Percentiles rank a stretch among this genome's conserved stretches.
These are phyloP conservation scores for Holotrichia oblita DNA, from an alignment of 1,140 invertebrate species.

Conservation along the genomic window DNA sequence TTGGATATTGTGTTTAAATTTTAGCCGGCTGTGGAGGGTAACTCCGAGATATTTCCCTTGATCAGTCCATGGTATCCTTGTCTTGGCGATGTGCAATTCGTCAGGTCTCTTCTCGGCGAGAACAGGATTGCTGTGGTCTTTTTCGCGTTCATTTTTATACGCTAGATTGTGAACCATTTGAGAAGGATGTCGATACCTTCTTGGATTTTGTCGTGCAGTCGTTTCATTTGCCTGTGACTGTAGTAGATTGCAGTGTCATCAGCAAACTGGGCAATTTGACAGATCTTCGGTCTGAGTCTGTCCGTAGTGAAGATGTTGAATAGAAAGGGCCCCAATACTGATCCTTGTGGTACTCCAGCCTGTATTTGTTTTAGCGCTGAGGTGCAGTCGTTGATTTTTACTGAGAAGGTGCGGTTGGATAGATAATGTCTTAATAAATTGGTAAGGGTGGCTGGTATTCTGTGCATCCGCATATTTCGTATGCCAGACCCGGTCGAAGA, in stretches of 20 bases:
- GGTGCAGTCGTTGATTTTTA: not conserved
- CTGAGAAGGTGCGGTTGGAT: not conserved
- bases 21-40: too few species aligned
- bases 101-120: too few species aligned
- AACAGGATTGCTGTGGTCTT: not conserved
- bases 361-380: not conserved
- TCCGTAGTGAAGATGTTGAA: not conserved
- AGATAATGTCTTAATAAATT: not conserved
- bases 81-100: too few species aligned
- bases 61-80: too few species aligned
- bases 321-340: not conserved
- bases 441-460: not conserved
- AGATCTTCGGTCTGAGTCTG: not conserved
- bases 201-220: not conserved
- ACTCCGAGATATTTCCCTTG: too few species aligned
- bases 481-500: not conserved
- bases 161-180: not conserved
- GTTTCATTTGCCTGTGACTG: not conserved
- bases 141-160: not conserved
- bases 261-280: not conserved
- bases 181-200: not conserved
- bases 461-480: not conserved
- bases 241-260: not conserved
- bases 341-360: not conserved
- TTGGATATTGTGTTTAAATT: too few species aligned